These are phyloP conservation scores for Oryzias javanicus DNA, from an alignment of 2,113 vertebrate species.

Conservation along the genomic window DNA sequence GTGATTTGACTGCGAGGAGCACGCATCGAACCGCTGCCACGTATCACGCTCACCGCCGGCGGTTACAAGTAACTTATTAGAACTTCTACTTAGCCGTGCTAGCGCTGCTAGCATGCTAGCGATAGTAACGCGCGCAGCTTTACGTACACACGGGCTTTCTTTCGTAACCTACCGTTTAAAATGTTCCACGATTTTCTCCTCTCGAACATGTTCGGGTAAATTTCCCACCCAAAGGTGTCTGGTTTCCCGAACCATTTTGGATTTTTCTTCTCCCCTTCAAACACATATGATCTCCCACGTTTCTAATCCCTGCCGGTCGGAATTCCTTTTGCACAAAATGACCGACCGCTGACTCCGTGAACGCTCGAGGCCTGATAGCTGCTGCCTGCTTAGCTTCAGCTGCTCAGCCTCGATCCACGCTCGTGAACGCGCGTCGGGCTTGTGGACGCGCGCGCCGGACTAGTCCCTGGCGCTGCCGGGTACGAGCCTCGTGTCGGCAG, in stretches of 20 bases:
- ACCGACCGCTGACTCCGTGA: constrained; percentile 63
- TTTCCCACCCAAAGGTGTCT: constrained; percentile 99
- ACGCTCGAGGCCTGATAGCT: constrained; percentile 50
- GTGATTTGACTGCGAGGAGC: not conserved
- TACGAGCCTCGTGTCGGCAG: constrained; percentile 54
- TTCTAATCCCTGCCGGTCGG: constrained; percentile 72
- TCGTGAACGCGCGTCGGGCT: constrained; percentile 32
- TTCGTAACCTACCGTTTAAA: constrained; percentile 94
- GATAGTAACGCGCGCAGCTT: constrained; percentile 57
- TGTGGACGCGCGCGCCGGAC: constrained; percentile 24
- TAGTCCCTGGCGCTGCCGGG: constrained; percentile 35
- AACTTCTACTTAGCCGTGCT: constrained; percentile 32
- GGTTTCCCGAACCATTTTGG: constrained; percentile 98
- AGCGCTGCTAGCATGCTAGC: constrained; percentile 37
- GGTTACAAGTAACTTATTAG: not conserved
- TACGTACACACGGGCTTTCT: constrained; percentile 41
- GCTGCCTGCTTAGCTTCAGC: constrained; percentile 55
- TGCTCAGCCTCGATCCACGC: constrained; percentile 49
- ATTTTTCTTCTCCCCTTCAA: constrained; percentile 66
- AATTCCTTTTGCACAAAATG: constrained; percentile 77
- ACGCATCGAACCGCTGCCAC: not conserved
- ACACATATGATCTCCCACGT: constrained; percentile 74
- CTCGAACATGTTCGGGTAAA: constrained; percentile 98
- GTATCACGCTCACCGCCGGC: not conserved
- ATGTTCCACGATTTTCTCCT: constrained; percentile 98